A percentile compares a stretch with the other conserved stretches of the same genome.
These are phyloP conservation scores for Lasioglossum marginatum DNA, from an alignment of 2,888 invertebrate genomes.

Conservation along the genomic window DNA sequence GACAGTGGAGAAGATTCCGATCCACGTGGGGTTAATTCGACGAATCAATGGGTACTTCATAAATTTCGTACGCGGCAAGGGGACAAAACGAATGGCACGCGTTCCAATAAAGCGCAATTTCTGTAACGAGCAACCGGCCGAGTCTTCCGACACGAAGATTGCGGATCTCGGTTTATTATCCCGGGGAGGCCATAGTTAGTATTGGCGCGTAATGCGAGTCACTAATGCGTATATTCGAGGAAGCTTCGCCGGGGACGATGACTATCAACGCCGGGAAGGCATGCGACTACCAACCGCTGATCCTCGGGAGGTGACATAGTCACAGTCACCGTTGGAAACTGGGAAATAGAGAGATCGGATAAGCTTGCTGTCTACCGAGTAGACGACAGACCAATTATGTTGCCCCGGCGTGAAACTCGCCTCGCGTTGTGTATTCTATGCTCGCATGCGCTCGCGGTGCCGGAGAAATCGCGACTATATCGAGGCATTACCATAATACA, in stretches of 20 bases:
- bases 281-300: slow-evolving; percentile 33
- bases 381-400: slow-evolving; percentile 66
- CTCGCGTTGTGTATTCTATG: slow-evolving; percentile 23
- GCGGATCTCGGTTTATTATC: slow-evolving; percentile 51
- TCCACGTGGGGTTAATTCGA: not conserved
- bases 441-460: not conserved
- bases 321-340: slow-evolving; percentile 42
- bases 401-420: slow-evolving; percentile 58
- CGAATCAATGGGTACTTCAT: slow-evolving; percentile 26
- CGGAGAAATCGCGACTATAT: slow-evolving; percentile 43
- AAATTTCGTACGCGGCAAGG: not conserved
- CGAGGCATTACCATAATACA: slow-evolving; percentile 17
- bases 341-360: slow-evolving; percentile 64
- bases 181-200: slow-evolving; percentile 15
- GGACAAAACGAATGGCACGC: slow-evolving; percentile 19
- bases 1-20: not conserved
- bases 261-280: slow-evolving; percentile 26
- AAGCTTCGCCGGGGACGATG: slow-evolving; percentile 35
- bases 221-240: slow-evolving; percentile 53
- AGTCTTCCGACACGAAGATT: slow-evolving; percentile 26
- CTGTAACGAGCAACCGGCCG: slow-evolving; percentile 44
- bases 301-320: slow-evolving; percentile 19
- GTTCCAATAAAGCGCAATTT: slow-evolving; percentile 43
- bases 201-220: slow-evolving; percentile 54
- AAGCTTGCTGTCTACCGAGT: slow-evolving; percentile 41